Base-by-base conservation (phyloP, 1,140 invertebrate species). In the Caerostris darwini region DNA sequence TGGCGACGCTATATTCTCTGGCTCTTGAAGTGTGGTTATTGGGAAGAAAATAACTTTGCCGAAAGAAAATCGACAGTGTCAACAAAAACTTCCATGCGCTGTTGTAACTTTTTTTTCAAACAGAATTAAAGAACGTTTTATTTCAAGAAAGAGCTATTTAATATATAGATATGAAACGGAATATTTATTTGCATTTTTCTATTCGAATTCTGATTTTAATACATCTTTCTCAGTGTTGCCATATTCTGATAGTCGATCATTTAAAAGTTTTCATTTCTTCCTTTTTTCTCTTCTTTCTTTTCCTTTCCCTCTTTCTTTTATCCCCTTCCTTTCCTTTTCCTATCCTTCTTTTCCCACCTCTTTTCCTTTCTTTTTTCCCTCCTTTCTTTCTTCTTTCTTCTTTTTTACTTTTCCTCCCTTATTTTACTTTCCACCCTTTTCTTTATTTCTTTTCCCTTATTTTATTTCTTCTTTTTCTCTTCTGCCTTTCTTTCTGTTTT, bases 191-290 rank as follows among this genome's bases (percentile, higher is more conserved):
- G 34, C 10, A 53, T n/a, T 77, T 53, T 19, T 53, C 71, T 7
- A 17, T 57, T 34, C 82, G 54, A 34, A 17, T 85, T 85, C 10
- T 56, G 57, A 57, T 85, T 85, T 85, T 58, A 85, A 58, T 85
- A 53, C 17, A 85, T 85, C 17, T 85, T 85, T 57, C 56, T 85
- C 82, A 17, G 17, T 83, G 81, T 85, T 85, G 82, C 57, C 82
- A 85, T 85, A 85, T 85, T 85, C 57, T 17, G 82, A 85, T 58
- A 57, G 82, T 85, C 57, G 56, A 85, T 85, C 56, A 58, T 58
- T 85, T 85, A 85, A 85, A 85, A 85, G 8, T 58, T 85, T 85
- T 10, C 56, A 54, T 19, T 85, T 56, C 12, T n/a, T n/a, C n/a
- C n/a, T n/a, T n/a, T n/a, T n/a, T n/a, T n/a, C n/a, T n/a, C n/a